Conservation (phyloP, 2,888 invertebrate species). For the Euphydryas editha region DNA sequence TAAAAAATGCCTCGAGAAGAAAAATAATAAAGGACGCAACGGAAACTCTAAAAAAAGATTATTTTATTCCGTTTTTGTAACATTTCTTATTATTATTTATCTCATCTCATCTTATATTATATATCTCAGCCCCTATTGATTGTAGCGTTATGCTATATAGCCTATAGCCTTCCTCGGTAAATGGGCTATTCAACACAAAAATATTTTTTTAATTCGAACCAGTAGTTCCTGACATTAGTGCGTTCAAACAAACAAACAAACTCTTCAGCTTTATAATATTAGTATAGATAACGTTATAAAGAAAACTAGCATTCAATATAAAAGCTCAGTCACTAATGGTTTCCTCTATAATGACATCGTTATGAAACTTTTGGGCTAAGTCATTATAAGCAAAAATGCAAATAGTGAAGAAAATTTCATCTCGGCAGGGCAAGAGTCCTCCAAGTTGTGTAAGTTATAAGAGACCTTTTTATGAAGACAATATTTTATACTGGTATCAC, state of each 20-base stretch:
- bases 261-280: no score
- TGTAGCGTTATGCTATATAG: no score
- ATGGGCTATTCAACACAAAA: no score
- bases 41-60: no score
- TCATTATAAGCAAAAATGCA: slow-evolving; percentile 33
- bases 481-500: background rate
- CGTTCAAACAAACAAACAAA: background rate
- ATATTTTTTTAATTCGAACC: no score
- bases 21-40: no score
- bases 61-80: no score
- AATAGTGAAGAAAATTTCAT: slow-evolving; percentile 28
- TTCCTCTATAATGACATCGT: slow-evolving; percentile 9
- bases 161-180: no score
- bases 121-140: no score
- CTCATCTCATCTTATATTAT: no score
- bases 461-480: background rate
- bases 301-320: background rate
- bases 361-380: slow-evolving; percentile 14
- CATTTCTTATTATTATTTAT: no score
- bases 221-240: background rate
- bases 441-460: slow-evolving; percentile 7
- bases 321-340: background rate
- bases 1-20: no score
- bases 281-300: background rate
- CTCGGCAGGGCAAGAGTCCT: slow-evolving; percentile 10